Evolutionary conservation across 2,888 invertebrate genomes (phyloP), one percentile per base, ranked within the genome.

Genomic region (Megastigmus dorsalis): DNA sequence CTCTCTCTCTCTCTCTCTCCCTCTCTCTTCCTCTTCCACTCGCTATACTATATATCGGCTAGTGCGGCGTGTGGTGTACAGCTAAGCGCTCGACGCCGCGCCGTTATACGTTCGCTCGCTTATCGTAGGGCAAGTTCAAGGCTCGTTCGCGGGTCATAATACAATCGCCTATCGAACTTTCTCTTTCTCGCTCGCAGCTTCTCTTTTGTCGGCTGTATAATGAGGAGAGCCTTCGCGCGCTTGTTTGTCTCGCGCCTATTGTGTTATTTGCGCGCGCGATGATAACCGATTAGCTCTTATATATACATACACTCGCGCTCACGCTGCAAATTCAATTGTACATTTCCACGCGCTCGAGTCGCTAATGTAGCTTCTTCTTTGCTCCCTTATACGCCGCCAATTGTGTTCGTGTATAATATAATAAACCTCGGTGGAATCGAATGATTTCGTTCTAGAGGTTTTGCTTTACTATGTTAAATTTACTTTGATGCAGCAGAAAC

Each of bases 41-140:
- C 18, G 4, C 45, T 18, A 7, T 4, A 15, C 26, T 43, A 45
- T 45, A 45, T 45, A 48, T 48, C 67, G 75, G 73, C 69, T 65
- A 78, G 76, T 74, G 55, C 67, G 67, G 67, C 74, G 68, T 38
- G n/a, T n/a, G n/a, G n/a, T n/a, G n/a, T n/a, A n/a, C n/a, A n/a
- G n/a, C n/a, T n/a, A n/a, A n/a, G n/a, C n/a, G n/a, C n/a, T n/a
- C n/a, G n/a, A n/a, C n/a, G n/a, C n/a, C n/a, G n/a, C n/a, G n/a
- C n/a, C n/a, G n/a, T n/a, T n/a, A n/a, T n/a, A 5, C 33, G 33
- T 15, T 10, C 18, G 9, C 43, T 18, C 28, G 81, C 83, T 85
- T 86, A 85, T 84, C 85, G 83, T 84, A 84, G 85, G 84, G 83
- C 86, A 87, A 87, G 87, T 87, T 87, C 87, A 87, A 87, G 87